Percentiles rank a stretch among this genome's conserved stretches.
phyloP scores from a whole-genome alignment of 2,113 vertebrate genomes.

The Sus scrofa region T2T-Sscrofa CM000816.6:35961501-35962000 shows the following conservation, averaged over 20 bases:
- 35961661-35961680: constrained; percentile 97
- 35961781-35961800: constrained; percentile 99
- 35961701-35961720: constrained; percentile 99
- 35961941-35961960: constrained; percentile 99
- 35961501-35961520: constrained; percentile 98
- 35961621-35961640: constrained; percentile 99
- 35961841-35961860: constrained; percentile 98
- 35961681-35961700: constrained; percentile 98
- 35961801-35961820: constrained; percentile 99
- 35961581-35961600: constrained; percentile 96
- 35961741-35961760: constrained; percentile 99
- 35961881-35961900: constrained; percentile 99
- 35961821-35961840: constrained; percentile 98
- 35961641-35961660: constrained; percentile 98
- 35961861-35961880: constrained; percentile 98
- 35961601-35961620: constrained; percentile 99
- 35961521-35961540: constrained; percentile 98
- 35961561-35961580: constrained; percentile 99
- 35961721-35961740: constrained; percentile 99
- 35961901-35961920: constrained; percentile 99
- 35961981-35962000: constrained; percentile 99
- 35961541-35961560: constrained; percentile 99
- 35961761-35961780: constrained; percentile 99
- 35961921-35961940: constrained; percentile 98
- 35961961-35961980: constrained; percentile 99